These are phyloP conservation scores for Nannospalax galili DNA, from an alignment of 2,113 vertebrate genomes.

Conservation along the genomic window DNA sequence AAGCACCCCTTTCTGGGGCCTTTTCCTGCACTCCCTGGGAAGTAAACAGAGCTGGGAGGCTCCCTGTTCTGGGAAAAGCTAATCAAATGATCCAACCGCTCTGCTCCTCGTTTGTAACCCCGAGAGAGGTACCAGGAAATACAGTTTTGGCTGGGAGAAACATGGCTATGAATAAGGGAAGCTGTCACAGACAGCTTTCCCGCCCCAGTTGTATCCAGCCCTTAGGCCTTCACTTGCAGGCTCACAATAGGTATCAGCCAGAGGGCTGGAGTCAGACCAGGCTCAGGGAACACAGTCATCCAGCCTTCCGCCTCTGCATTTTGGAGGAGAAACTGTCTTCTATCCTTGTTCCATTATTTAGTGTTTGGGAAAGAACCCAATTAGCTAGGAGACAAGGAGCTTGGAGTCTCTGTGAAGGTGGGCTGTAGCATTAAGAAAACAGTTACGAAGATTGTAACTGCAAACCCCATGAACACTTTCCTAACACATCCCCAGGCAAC, in stretches of 20 bases:
- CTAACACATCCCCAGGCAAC: background rate
- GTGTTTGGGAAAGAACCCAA: constrained; percentile 50
- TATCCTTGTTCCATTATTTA: background rate
- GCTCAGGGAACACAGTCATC: background rate
- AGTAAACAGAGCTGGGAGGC: constrained; percentile 81
- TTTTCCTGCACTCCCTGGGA: constrained; percentile 64
- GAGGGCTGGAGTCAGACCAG: constrained; percentile 10
- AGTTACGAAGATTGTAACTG: background rate
- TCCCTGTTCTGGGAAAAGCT: constrained; percentile 79
- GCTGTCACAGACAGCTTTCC: constrained; percentile 44
- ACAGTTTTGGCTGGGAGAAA: constrained; percentile 63
- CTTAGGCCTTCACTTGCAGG: background rate
- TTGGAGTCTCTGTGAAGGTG: background rate
- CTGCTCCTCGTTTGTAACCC: constrained; percentile 73
- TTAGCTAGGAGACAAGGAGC: constrained; percentile 18
- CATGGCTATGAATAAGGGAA: constrained; percentile 36
- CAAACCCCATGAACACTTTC: background rate
- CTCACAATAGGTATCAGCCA: background rate
- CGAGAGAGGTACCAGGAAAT: constrained; percentile 79
- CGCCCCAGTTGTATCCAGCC: background rate
- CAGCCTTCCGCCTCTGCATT: constrained; percentile 18
- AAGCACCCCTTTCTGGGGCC: constrained; percentile 62
- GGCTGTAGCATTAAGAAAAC: constrained; percentile 1
- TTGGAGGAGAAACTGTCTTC: constrained; percentile 25
- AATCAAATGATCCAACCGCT: constrained; percentile 75